phyloP scores from a whole-genome alignment of 1,140 invertebrate genomes.

The Drosophila santomea region DNA sequence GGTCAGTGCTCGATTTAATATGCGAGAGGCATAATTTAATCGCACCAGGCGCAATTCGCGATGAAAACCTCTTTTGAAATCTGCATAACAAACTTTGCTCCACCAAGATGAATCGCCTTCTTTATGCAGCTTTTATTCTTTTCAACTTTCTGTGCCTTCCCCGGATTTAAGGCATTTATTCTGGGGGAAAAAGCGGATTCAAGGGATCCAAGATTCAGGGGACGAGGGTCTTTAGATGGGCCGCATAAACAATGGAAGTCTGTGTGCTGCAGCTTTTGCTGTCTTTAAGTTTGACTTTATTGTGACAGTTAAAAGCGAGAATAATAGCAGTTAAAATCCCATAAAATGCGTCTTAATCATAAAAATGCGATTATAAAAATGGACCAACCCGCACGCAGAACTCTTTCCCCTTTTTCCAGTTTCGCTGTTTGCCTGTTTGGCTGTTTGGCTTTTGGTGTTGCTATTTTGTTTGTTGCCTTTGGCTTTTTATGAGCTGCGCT shows the following conservation, averaged over 20 bases:
- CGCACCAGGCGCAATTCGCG: slow-evolving; percentile 12
- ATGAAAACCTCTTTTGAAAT: slow-evolving; percentile 45
- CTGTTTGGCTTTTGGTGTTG: slow-evolving; percentile 44
- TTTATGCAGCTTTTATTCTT: slow-evolving; percentile 14
- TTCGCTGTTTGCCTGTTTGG: background rate
- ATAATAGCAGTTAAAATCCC: slow-evolving; percentile 83
- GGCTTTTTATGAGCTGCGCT: slow-evolving; percentile 74
- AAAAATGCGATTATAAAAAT: slow-evolving; percentile 84
- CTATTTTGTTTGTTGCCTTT: slow-evolving; percentile 61
- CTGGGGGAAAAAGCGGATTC: background rate
- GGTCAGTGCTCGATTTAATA: slow-evolving; percentile 23
- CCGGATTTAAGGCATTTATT: slow-evolving; percentile 33
- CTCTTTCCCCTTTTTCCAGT: slow-evolving; percentile 49
- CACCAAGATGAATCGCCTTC: slow-evolving; percentile 34
- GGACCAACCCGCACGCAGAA: slow-evolving; percentile 56
- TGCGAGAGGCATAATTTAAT: slow-evolving; percentile 20
- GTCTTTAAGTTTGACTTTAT: slow-evolving; percentile 83
- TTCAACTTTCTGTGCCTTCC: slow-evolving; percentile 17
- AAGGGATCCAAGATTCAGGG: background rate
- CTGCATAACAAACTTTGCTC: slow-evolving; percentile 57
- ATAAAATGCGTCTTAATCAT: slow-evolving; percentile 84
- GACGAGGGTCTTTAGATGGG: slow-evolving; percentile 19
- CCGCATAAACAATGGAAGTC: slow-evolving; percentile 69
- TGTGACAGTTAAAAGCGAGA: slow-evolving; percentile 83
- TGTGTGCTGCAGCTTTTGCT: slow-evolving; percentile 70